These are phyloP conservation scores for Corythaixoides concolor DNA, from an alignment of 2,113 vertebrate species.

Conservation along the genomic window DNA sequence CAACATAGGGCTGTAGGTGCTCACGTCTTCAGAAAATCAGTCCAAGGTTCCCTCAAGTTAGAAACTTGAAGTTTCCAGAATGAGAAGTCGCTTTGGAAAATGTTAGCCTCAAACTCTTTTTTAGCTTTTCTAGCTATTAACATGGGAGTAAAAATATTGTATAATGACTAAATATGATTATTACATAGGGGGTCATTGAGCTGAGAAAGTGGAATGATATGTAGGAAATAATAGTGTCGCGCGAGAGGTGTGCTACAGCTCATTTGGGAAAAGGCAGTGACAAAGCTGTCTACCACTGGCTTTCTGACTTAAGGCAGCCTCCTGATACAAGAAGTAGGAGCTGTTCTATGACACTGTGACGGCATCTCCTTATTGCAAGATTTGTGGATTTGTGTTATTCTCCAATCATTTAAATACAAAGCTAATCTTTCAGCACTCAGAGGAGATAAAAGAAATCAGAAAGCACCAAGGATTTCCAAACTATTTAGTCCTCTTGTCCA, in stretches of 20 bases:
- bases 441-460: background rate
- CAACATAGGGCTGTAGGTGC: conserved; percentile 26
- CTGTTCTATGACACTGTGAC: background rate
- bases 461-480: background rate
- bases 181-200: background rate
- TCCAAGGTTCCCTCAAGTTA: conserved; percentile 24
- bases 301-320: background rate
- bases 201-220: background rate
- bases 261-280: background rate
- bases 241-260: background rate
- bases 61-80: conserved; percentile 36
- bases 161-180: conserved; percentile 11
- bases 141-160: conserved; percentile 7
- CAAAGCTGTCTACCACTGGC: background rate
- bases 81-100: conserved; percentile 35
- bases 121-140: conserved; percentile 20
- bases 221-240: background rate
- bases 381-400: background rate
- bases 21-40: conserved; percentile 52
- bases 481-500: background rate
- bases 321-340: background rate
- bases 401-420: background rate
- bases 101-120: conserved; percentile 1
- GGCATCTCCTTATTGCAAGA: background rate
- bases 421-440: background rate